A percentile compares a stretch with the other conserved stretches of the same genome.
Evolutionary conservation across 2,113 vertebrate genomes (phyloP).

Genomic region (Rhabdomys dilectus): DNA sequence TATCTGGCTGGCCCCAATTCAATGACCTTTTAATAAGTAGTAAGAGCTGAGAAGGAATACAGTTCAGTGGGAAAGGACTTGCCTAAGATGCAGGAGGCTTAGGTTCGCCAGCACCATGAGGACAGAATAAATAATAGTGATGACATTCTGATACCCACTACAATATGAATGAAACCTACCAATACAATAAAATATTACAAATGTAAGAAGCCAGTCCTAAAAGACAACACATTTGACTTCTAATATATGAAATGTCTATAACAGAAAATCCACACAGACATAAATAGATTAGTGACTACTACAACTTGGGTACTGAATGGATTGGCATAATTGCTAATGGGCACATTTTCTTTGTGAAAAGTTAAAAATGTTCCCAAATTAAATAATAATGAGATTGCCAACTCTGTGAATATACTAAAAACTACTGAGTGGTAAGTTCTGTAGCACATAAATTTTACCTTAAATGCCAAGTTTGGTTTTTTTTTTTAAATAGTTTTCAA

Average conservation of each 20-base stretch:
- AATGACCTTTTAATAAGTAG: neutral
- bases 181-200: neutral
- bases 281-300: neutral
- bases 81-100: neutral
- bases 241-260: neutral
- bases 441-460: neutral
- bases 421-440: neutral
- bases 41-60: neutral
- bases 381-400: neutral
- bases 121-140: neutral
- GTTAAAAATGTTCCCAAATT: conserved; percentile 36
- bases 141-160: neutral
- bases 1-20: neutral
- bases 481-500: neutral
- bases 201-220: conserved; percentile 16
- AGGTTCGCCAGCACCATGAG: neutral
- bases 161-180: neutral
- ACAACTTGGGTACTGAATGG: neutral
- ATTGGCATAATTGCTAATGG: neutral
- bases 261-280: neutral
- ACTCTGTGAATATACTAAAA: conserved; percentile 40
- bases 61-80: neutral
- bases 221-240: neutral
- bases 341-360: neutral
- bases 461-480: neutral